Base-by-base conservation (phyloP, 2,113 vertebrate genomes). In the Hippolais icterina region DNA sequence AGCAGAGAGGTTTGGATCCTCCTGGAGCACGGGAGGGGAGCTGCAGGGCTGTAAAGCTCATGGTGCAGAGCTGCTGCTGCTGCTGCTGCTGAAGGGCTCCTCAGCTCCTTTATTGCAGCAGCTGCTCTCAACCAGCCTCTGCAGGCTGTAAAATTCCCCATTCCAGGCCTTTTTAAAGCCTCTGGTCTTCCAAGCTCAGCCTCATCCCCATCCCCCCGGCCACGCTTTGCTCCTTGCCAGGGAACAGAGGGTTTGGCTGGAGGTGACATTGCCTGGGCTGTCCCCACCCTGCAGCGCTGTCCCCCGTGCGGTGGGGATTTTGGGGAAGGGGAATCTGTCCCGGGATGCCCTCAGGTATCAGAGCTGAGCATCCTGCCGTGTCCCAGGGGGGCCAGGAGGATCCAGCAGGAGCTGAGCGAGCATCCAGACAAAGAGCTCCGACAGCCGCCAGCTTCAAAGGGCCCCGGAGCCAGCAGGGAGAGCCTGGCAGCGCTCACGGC, bases 371-470 rank as follows among this genome's bases (percentile, higher is more conserved):
- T 11, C 4, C 29, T 53, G 61, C n/a, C 44, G 59, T 5, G 12
- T 13, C 47, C 53, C 15, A 17, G 77, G 56, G 42, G 3, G 0
- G 31, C 65, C 18, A 2, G n/a, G 2, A 7, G 41, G 41, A 52
- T 44, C 0, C 3, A 69, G 70, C 14, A 1, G 65, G 56, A 92
- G 81, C 78, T 83, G 20, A 17, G 2, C 47, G 20, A 17, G 2
- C 52, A 15, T 49, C 6, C 82, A 96, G 80, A 95, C 89, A 81
- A 64, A 94, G 56, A 57, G 52, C 80, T 89, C n/a, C n/a, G n/a
- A n/a, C 72, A 85, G 78, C 64, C 3, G 0, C 44, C 0, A 8
- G 83, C 94, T 95, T 97, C 94, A 90, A 92, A 95, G 83, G 85
- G 85, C 46, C 78, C 22, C 4, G 57, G 42, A 96, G 83, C 41